A percentile compares a stretch with the other conserved stretches of the same genome.
Evolutionary conservation across 2,888 invertebrate genomes (phyloP).

Genomic region (Acanthosoma haemorrhoidale): DNA sequence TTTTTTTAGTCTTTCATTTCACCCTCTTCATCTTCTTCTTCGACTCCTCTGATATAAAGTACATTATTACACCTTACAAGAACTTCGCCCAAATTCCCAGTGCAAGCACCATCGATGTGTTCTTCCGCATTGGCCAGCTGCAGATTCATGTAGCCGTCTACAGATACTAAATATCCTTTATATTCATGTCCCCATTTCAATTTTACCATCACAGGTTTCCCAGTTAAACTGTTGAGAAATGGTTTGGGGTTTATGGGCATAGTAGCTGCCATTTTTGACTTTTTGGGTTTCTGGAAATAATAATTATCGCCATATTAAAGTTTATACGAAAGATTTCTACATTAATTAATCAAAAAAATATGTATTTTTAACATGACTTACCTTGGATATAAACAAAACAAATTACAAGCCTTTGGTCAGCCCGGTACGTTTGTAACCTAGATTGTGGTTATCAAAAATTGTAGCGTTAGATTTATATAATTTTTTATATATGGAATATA

Average conservation of each 20-base stretch:
- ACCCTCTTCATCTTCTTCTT: conserved; percentile 95
- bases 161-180: conserved; percentile 94
- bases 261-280: conserved; percentile 55
- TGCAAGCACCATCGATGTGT: conserved; percentile 83
- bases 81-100: conserved; percentile 94
- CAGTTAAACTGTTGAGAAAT: conserved; percentile 94
- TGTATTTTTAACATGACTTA: not conserved
- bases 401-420: not conserved
- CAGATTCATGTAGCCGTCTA: conserved; percentile 98
- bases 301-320: not conserved
- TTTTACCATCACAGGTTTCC: conserved; percentile 95
- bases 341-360: not conserved
- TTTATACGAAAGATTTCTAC: not conserved
- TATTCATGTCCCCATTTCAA: conserved; percentile 99
- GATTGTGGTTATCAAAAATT: not conserved
- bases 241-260: conserved; percentile 99
- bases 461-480: not conserved
- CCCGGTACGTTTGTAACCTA: not conserved
- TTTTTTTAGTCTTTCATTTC: conserved; percentile 77
- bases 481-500: not conserved
- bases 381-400: not conserved
- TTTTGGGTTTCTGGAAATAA: not conserved
- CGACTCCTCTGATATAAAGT: conserved; percentile 86
- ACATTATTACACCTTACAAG: conserved; percentile 96
- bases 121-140: conserved; percentile 98